Percentiles rank a stretch among this genome's conserved stretches.
Conservation (phyloP, 2,113 vertebrate species). For the Scomber scombrus region DNA sequence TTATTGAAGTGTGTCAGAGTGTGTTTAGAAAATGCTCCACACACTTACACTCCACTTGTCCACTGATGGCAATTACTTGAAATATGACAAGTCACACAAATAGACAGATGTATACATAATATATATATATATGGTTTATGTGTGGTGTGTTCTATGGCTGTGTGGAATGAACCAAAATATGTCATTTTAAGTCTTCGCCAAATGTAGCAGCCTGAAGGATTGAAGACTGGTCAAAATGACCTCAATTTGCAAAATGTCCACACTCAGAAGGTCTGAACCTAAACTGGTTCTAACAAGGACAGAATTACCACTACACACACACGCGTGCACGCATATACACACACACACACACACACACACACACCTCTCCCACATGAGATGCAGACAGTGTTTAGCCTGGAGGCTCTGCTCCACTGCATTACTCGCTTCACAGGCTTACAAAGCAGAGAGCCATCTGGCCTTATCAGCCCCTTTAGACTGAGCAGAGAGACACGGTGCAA, state of each 20-base stretch:
- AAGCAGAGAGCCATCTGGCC: conserved; percentile 71
- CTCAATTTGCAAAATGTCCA: conserved; percentile 13
- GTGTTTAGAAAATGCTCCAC: too few relatives aligned
- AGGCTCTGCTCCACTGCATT: conserved; percentile 63
- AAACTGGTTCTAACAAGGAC: conserved; percentile 42
- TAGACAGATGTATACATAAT: too few relatives aligned
- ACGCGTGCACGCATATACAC: conserved; percentile 6
- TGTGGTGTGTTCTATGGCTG: too few relatives aligned
- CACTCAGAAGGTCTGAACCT: conserved; percentile 15
- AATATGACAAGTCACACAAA: too few relatives aligned
- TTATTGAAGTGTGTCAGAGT: too few relatives aligned
- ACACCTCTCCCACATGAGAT: conserved; percentile 32
- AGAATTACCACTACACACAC: conserved; percentile 4
- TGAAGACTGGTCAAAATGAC: conserved; percentile 5
- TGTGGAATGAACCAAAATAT: too few relatives aligned
- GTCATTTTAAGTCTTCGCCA: too few relatives aligned
- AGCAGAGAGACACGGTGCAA: conserved; percentile 35
- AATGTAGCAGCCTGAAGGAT: background rate
- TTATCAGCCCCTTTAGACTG: conserved; percentile 58
- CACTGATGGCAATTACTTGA: too few relatives aligned
- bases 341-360: conserved; percentile 21
- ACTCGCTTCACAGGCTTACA: conserved; percentile 64
- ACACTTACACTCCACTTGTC: too few relatives aligned
- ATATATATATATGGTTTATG: too few relatives aligned
- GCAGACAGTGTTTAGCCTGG: conserved; percentile 51